These are phyloP conservation scores for Gymnopithys bicolor DNA, from an alignment of 2,797 vertebrate genomes.

Conservation along the genomic window DNA sequence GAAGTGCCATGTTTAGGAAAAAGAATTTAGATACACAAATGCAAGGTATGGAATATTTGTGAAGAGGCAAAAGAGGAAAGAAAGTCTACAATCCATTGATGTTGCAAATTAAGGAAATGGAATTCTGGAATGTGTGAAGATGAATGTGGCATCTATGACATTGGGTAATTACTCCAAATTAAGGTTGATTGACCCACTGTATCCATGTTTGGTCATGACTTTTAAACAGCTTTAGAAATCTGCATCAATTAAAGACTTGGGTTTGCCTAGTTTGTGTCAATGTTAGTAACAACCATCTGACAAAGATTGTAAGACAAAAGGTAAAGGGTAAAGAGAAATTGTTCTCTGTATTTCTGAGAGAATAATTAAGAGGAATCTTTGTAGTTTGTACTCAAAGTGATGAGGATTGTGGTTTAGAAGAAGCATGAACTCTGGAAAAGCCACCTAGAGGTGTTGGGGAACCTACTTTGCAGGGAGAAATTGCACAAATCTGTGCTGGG, in stretches of 20 bases:
- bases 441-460: neutral
- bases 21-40: neutral
- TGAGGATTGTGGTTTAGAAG: neutral
- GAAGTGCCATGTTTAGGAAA: neutral
- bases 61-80: neutral
- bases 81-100: neutral
- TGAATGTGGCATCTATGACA: neutral
- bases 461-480: neutral
- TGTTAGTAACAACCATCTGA: neutral
- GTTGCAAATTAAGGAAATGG: neutral
- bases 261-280: neutral
- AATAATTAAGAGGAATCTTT: neutral
- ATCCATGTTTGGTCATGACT: neutral
- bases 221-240: neutral
- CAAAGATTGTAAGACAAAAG: neutral
- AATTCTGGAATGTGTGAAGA: neutral
- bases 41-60: neutral
- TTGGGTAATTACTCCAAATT: neutral
- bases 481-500: accelerated
- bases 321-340: neutral
- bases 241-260: neutral
- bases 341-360: neutral
- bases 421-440: neutral
- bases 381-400: neutral
- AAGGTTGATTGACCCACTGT: neutral